Evolutionary conservation across 2,888 invertebrate species (phyloP), one percentile per base, ranked within the genome.

Genomic region (Xiphydria camelus): DNA sequence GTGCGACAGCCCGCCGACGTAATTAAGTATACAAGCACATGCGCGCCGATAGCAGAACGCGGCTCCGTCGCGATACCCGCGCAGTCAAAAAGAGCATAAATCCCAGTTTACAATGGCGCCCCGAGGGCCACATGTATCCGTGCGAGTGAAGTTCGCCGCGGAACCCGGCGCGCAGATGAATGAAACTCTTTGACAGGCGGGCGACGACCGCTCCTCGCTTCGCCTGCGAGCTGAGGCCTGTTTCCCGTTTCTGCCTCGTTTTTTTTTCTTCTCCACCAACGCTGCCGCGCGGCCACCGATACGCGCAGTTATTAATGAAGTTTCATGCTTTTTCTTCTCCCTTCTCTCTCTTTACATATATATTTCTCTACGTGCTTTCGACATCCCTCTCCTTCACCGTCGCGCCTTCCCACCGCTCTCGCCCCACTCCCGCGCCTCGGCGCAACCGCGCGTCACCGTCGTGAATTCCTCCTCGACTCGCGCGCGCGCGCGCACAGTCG

Each of bases 41-140:
- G 29, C 15, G 36, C 42, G 34, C 17, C 36, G 36, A 37, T 42
- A 37, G 52, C 53, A 52, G 53, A 49, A 53, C 52, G 46, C 53
- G 42, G 47, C 43, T 25, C 42, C 55, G 25, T 54, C 58, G 58
- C 51, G 49, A 58, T 44, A 18, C 57, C 62, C 58, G n/a, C n/a
- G n/a, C n/a, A n/a, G n/a, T n/a, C n/a, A 63, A 61, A 67, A 67
- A 64, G 59, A 55, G 56, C 66, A 69, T 68, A 69, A 69, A 68
- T 67, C 62, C 63, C 51, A 51, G 17, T 44, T 44, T 32, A 43
- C 39, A 44, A 44, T 44, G 39, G 17, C 15, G 23, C 23, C 44
- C 21, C 12, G n/a, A 18, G 15, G 21, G 20, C 20, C 44, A 44
- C 44, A 44, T 38, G 44, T 44, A 38, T 44, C 44, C 29, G 38